Evolutionary conservation across 2,113 vertebrate genomes (phyloP).

Genomic region (Macquaria australasica): DNA sequence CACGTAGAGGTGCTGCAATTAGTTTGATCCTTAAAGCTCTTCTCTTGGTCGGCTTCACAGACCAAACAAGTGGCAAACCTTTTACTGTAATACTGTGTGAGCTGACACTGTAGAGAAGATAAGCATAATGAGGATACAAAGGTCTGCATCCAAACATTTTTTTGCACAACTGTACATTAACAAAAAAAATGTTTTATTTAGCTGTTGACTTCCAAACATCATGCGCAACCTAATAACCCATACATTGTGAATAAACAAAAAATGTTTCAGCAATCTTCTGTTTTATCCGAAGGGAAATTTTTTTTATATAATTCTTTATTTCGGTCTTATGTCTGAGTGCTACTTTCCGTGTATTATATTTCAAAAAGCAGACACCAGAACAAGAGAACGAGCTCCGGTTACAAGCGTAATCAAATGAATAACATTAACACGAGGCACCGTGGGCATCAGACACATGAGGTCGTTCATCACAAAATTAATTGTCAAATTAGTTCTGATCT

Average conservation of each 20-base stretch:
- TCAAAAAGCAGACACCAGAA: slow-evolving; percentile 13
- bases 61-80: neutral
- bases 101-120: neutral
- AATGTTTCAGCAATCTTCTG: neutral
- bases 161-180: neutral
- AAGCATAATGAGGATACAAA: neutral
- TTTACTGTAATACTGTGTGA: neutral
- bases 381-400: neutral
- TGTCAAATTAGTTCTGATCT: slow-evolving; percentile 76
- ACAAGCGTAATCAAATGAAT: slow-evolving; percentile 45
- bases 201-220: neutral
- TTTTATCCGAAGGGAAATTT: neutral
- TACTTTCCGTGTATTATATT: slow-evolving; percentile 8
- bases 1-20: neutral
- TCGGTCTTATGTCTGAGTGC: neutral
- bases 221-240: neutral
- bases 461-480: slow-evolving; percentile 67
- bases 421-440: slow-evolving; percentile 24
- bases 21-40: slow-evolving; percentile 5
- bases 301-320: neutral
- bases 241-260: neutral
- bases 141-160: neutral
- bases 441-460: slow-evolving; percentile 18
- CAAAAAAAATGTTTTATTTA: neutral
- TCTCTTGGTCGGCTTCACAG: neutral